phyloP scores from a whole-genome alignment of 2,113 vertebrate genomes.

The Dolichallabes microphthalmus region DNA sequence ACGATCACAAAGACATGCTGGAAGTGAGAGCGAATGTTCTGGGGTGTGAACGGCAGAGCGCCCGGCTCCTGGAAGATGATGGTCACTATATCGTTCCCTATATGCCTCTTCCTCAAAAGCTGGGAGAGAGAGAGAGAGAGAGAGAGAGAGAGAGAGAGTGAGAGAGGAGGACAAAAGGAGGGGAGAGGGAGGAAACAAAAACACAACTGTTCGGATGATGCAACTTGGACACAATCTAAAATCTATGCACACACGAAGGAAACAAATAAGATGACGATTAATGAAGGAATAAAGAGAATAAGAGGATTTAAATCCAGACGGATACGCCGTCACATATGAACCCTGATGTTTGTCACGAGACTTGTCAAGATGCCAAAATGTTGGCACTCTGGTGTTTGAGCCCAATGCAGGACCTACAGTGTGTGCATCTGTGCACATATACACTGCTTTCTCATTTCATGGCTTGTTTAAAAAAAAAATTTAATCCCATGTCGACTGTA shows the following conservation, averaged over 20 bases:
- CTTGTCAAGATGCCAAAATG: not conserved
- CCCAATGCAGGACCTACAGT: not conserved
- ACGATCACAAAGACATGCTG: constrained; percentile 95
- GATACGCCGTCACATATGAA: not conserved
- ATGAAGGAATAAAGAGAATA: not conserved
- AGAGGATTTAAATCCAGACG: not conserved
- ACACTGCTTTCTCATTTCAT: not conserved
- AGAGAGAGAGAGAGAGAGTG: constrained; percentile 5
- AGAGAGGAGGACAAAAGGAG: constrained; percentile 6
- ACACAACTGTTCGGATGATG: constrained; percentile 22
- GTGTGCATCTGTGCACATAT: not conserved
- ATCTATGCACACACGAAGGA: not conserved
- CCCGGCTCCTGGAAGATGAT: constrained; percentile 96
- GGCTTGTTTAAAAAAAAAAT: not conserved
- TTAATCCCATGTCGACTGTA: not conserved
- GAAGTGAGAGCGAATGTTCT: constrained; percentile 91
- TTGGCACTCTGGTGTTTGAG: not conserved
- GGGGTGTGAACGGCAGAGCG: constrained; percentile 88
- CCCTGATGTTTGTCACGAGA: too few relatives aligned
- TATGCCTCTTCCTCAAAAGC: constrained; percentile 92
- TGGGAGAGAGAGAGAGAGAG: constrained; percentile 54
- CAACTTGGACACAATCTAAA: constrained; percentile 21
- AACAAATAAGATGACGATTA: not conserved
- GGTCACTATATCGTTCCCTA: constrained; percentile 96
- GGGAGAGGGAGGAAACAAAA: not conserved